These are phyloP conservation scores for Drosophila pachea DNA, from an alignment of 1,140 invertebrate genomes.

Conservation along the genomic window DNA sequence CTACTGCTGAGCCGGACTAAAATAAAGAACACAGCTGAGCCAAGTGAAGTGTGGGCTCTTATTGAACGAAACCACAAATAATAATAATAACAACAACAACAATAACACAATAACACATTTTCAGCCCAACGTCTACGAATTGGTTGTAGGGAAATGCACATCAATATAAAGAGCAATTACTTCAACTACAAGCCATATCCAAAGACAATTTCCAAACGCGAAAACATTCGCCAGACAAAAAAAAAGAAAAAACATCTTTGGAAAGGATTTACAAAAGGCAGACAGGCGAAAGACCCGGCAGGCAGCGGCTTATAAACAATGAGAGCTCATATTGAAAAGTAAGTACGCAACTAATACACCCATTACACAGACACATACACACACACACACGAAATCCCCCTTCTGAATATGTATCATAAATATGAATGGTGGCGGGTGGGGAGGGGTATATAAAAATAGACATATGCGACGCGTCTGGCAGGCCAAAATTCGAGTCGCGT, in stretches of 20 bases:
- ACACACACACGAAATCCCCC: slow-evolving; percentile 7
- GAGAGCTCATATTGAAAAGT: slow-evolving; percentile 43
- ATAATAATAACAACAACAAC: slow-evolving; percentile 5
- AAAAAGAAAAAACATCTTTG: no score
- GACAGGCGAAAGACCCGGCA: not conserved
- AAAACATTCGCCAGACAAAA: no score
- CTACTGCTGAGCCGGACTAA: no score
- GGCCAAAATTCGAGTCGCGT: slow-evolving; percentile 11
- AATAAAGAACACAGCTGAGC: not conserved
- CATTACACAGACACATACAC: slow-evolving; percentile 19
- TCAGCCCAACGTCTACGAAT: no score
- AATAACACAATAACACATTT: no score
- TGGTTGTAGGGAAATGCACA: slow-evolving; percentile 22
- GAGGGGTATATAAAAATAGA: slow-evolving; percentile 14
- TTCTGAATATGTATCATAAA: slow-evolving; percentile 39
- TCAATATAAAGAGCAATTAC: slow-evolving; percentile 37
- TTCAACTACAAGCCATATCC: slow-evolving; percentile 19
- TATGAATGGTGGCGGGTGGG: not conserved
- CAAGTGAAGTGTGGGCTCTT: slow-evolving; percentile 31
- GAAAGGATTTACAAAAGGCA: no score
- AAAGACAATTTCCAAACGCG: no score
- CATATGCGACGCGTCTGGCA: slow-evolving; percentile 43
- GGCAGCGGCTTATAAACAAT: slow-evolving; percentile 49
- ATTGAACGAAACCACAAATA: slow-evolving; percentile 34
- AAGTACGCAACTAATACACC: slow-evolving; percentile 34